Base-by-base conservation (phyloP, 2,113 vertebrate genomes). In the Rhizomys pruinosus region DNA sequence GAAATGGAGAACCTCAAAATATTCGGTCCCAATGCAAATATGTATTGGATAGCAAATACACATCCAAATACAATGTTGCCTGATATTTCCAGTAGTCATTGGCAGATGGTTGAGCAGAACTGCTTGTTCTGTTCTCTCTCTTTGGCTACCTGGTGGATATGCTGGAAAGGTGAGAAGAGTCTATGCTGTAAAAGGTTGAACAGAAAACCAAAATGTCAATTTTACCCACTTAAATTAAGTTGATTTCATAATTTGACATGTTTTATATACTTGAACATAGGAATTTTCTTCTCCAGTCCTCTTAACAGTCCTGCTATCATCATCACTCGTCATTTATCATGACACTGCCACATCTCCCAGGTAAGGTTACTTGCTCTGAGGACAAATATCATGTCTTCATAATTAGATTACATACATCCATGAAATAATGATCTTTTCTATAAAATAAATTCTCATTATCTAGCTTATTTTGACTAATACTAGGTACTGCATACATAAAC, bases 181-280 rank as follows among this genome's bases (percentile, higher is more conserved):
- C 20, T 52, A 39, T n/a, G 91, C 34, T 84, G 4, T 84, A 87
- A 84, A 52, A 1, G 4, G 37, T 79, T 79, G 79, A 88, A 63
- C 32, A 2, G 42, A 91, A 84, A 95, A 86, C 92, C 68, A 80
- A 86, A 90, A 73, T 25, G 34, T 91, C 57, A 96, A 69, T 1
- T 61, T 89, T 92, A 92, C 89, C 47, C 63, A 72, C 68, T 84
- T 77, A 95, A 87, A 90, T 97, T 57, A 86, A 90, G 82, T 92
- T 93, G 39, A 88, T 95, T 96, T 96, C 90, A 74, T 68, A 94
- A 85, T 90, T 94, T 63, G 72, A 74, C 84, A 34, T 95, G 25
- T 85, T 92, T 95, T 89, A 80, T 77, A 84, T 84, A 72, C 34
- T 59, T 74, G 47, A 89, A 95, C 86, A 92, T 25, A 66, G 34